Conservation (phyloP, 2,113 vertebrate genomes). For the Neolamprologus longior region DNA sequence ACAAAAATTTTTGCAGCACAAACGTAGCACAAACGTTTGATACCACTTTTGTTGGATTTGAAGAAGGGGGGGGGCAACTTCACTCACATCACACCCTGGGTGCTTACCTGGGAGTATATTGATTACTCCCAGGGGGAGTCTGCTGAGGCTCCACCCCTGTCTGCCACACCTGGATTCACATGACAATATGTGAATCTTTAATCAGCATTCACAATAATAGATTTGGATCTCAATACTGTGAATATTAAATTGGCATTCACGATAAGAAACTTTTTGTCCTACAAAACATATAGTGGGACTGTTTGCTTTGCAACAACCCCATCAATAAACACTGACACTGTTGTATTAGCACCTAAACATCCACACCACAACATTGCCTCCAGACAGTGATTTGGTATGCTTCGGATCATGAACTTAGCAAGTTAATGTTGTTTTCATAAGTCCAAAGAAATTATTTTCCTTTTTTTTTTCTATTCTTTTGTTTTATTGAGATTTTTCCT, state of each 20-base stretch:
- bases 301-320: background rate
- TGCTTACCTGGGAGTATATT: background rate
- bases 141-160: background rate
- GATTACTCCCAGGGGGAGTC: background rate
- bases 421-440: background rate
- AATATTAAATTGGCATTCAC: background rate
- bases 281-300: background rate
- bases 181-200: background rate
- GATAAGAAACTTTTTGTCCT: background rate
- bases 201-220: background rate
- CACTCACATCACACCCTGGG: background rate
- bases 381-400: background rate
- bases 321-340: background rate
- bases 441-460: background rate
- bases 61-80: background rate
- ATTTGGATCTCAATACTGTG: background rate
- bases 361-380: background rate
- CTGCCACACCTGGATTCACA: background rate
- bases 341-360: background rate
- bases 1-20: rapidly evolving
- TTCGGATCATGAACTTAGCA: background rate
- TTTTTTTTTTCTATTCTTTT: background rate
- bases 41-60: too few relatives aligned
- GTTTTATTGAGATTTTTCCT: background rate
- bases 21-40: too few relatives aligned